Evolutionary conservation across 2,797 vertebrate species (phyloP).

Genomic region (Gambusia yucatana): DNA sequence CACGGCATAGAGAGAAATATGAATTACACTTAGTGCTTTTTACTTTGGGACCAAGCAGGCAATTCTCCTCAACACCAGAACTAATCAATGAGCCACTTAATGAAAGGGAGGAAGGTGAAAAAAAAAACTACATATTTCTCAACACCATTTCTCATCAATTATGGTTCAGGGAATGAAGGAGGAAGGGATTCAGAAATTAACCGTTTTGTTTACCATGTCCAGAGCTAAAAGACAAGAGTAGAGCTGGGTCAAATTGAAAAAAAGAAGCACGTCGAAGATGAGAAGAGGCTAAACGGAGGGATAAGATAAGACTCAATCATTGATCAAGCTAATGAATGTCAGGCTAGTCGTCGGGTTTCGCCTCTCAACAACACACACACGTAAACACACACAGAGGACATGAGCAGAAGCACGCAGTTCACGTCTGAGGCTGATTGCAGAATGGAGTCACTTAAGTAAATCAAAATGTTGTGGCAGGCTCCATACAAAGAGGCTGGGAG

Average conservation of each 20-base stretch:
- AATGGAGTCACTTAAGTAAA: conserved; percentile 68
- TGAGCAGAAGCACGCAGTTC: conserved; percentile 32
- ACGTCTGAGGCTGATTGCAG: conserved; percentile 48
- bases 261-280: conserved; percentile 1
- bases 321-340: conserved; percentile 63
- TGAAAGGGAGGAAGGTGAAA: conserved; percentile 25
- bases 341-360: conserved; percentile 35
- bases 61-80: conserved; percentile 75
- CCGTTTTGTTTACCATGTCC: neutral
- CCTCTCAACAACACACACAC: conserved; percentile 19
- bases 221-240: neutral
- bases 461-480: conserved; percentile 60
- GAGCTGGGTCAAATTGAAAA: conserved; percentile 7
- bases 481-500: conserved; percentile 37
- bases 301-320: conserved; percentile 44
- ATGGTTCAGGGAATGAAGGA: conserved; percentile 13
- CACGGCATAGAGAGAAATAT: conserved; percentile 39
- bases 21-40: conserved; percentile 76
- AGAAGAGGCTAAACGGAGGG: conserved; percentile 3
- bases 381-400: conserved; percentile 6
- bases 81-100: conserved; percentile 70
- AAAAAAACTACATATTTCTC: conserved; percentile 35
- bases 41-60: conserved; percentile 69
- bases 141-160: conserved; percentile 56
- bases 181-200: conserved; percentile 22